These are phyloP conservation scores for Macropodus opercularis DNA, from an alignment of 2,797 vertebrate species.

Conservation along the genomic window DNA sequence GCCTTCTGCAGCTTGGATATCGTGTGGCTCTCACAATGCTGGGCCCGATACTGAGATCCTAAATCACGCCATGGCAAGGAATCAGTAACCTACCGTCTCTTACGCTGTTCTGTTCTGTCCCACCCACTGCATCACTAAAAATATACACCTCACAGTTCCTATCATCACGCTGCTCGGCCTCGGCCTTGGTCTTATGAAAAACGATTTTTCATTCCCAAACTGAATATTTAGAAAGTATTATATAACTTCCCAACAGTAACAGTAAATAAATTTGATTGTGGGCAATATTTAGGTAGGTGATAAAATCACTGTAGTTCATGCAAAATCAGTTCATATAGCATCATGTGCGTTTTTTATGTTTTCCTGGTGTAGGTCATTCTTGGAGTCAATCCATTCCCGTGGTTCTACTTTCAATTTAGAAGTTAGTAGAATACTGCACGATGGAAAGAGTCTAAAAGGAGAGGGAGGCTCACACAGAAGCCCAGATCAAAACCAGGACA, in stretches of 20 bases:
- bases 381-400: not conserved
- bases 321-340: too few relatives aligned
- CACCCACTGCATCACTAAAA: conserved; percentile 57
- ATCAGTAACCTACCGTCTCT: conserved; percentile 51
- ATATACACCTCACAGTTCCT: conserved; percentile 56
- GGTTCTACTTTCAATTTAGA: conserved; percentile 2
- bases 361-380: not conserved
- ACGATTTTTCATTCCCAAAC: too few relatives aligned
- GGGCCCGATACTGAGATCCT: conserved; percentile 75
- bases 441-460: conserved; percentile 5
- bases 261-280: too few relatives aligned
- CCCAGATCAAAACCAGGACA: conserved; percentile 44
- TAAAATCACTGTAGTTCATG: too few relatives aligned
- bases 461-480: conserved; percentile 18
- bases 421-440: not conserved
- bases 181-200: too few relatives aligned
- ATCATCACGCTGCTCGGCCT: conserved; percentile 9
- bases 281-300: too few relatives aligned
- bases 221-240: too few relatives aligned
- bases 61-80: conserved; percentile 78
- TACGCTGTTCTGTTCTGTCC: conserved; percentile 52
- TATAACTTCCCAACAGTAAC: too few relatives aligned
- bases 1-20: conserved; percentile 73
- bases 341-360: not conserved
- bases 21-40: conserved; percentile 72